These are phyloP conservation scores for Hepsetus odoe DNA, from an alignment of 2,113 vertebrate species.

Conservation along the genomic window DNA sequence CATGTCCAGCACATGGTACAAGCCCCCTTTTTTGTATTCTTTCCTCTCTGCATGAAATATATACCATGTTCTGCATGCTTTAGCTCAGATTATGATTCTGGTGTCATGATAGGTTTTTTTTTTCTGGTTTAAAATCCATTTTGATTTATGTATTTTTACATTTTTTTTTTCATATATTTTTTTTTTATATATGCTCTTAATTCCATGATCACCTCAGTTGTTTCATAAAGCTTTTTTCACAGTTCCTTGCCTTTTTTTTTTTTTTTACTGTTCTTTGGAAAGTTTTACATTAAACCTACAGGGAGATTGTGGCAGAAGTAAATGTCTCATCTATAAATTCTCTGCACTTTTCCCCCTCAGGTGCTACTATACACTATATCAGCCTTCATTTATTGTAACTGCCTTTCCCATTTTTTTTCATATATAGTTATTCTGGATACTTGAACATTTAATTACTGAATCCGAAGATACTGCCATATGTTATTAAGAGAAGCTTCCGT, in stretches of 20 bases:
- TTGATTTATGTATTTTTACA: slow-evolving; percentile 9
- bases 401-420: slow-evolving; percentile 24
- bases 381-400: slow-evolving; percentile 46
- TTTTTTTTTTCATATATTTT: background rate
- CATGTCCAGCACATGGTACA: slow-evolving; percentile 12
- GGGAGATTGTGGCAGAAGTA: slow-evolving; percentile 15
- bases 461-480: slow-evolving; percentile 32
- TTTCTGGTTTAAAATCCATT: slow-evolving; percentile 11
- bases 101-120: slow-evolving; percentile 1
- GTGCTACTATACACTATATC: slow-evolving; percentile 10
- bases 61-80: background rate
- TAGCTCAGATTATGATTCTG: background rate
- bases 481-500: background rate
- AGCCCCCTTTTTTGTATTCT: slow-evolving; percentile 25
- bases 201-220: background rate
- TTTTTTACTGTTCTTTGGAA: background rate
- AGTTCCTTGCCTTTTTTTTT: background rate
- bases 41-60: background rate
- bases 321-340: background rate
- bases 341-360: background rate
- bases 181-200: background rate
- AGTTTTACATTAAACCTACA: background rate
- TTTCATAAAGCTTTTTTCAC: slow-evolving; percentile 17
- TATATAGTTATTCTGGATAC: slow-evolving; percentile 23
- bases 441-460: slow-evolving; percentile 50